Base-by-base conservation (phyloP, 1,140 invertebrate species). In the Sitobion miscanthi region DNA sequence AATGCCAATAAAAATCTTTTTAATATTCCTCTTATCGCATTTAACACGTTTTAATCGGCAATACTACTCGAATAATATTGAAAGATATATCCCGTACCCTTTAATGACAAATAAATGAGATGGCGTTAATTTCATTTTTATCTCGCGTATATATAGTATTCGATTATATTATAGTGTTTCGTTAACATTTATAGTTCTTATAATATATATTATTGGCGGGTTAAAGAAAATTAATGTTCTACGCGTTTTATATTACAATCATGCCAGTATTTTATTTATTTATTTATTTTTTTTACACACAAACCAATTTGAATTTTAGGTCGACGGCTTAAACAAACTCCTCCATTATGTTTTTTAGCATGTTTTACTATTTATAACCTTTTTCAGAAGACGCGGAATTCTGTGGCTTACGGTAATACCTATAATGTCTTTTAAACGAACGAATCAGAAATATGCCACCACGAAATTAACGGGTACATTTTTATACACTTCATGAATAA, bases 401-500 rank as follows among this genome's bases (percentile, higher is more conserved):
- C 35, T 57, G 88, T 89, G 52, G 88, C 52, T 89, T 89, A 89
- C 88, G 52, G 25, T 88, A 88, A 52, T 90, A 86, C 23, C 83
- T 86, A 45, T 69, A 62, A 90, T 57, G 25, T 85, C 85, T 93
- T 83, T 49, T 86, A 57, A 42, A 92, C 69, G 47, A 85, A 92
- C 91, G 82, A 93, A 93, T 93, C 91, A 86, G 49, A 93, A 93
- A 93, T 85, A 85, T 93, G 91, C 49, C 77, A 85, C 82, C 35
- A 57, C 25, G 49, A 93, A 93, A 93, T 93, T 93, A 93, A 93
- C 91, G 91, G 49, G 52, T 86, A 52, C 82, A 38, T 57, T 54
- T 86, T 54, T 69, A 30, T 92, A 92, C 8, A 85, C 77, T 92
- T 93, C 91, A 93, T 93, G 82, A 93, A 93, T 93, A 93, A 93